phyloP scores from a whole-genome alignment of 2,797 vertebrate genomes.

The Yasuhikotakia modesta region DNA sequence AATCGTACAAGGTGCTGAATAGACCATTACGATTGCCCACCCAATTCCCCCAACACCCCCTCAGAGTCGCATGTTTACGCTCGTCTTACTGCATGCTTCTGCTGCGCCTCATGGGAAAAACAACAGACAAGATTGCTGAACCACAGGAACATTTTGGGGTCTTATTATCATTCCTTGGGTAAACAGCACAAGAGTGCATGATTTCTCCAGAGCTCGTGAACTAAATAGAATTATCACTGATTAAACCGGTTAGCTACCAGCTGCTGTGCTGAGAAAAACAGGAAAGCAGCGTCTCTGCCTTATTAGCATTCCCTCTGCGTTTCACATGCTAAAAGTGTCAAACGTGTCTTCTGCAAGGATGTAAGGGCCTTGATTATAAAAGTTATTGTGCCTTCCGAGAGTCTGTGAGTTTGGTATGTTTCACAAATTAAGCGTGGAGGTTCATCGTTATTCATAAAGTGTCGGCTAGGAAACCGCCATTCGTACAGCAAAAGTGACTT shows the following conservation, averaged over 20 bases:
- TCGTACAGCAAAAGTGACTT: constrained; percentile 43
- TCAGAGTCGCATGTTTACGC: constrained; percentile 14
- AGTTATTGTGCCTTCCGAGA: constrained; percentile 18
- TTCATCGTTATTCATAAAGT: constrained; percentile 61
- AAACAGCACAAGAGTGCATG: constrained; percentile 30
- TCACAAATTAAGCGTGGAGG: constrained; percentile 41
- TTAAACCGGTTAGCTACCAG: constrained; percentile 42
- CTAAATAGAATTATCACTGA: constrained; percentile 41
- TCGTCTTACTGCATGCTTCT: not conserved
- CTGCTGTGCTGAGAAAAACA: not conserved
- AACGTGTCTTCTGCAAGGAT: constrained; percentile 22
- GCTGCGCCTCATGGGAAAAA: constrained; percentile 19
- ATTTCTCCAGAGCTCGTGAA: constrained; percentile 24
- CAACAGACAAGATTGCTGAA: constrained; percentile 22
- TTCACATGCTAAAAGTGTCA: constrained; percentile 23
- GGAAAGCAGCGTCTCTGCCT: not conserved
- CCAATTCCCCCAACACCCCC: not conserved
- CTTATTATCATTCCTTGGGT: constrained; percentile 14
- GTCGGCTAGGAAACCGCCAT: constrained; percentile 61
- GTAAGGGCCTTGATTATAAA: constrained; percentile 35
- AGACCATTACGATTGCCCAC: constrained; percentile 27
- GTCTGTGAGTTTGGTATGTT: constrained; percentile 10
- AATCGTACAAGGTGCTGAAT: constrained; percentile 38
- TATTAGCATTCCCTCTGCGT: constrained; percentile 30
- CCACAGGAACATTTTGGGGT: constrained; percentile 18